Conservation (phyloP, 2,797 vertebrate species). For the Parauchenoglanis punctatus region DNA sequence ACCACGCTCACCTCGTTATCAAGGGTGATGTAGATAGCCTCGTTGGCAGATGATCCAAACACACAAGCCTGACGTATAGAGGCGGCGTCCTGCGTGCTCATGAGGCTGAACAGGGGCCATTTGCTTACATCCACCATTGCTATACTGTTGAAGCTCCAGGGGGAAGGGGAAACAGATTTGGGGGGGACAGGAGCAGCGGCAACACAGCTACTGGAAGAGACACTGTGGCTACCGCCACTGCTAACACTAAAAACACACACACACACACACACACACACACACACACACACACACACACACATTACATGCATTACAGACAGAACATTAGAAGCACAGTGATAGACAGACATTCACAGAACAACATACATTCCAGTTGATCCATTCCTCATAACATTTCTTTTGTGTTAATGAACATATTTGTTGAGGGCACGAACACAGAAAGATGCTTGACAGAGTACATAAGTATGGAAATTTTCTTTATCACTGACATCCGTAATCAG, state of each 20-base stretch:
- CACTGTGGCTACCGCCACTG: constrained; percentile 29
- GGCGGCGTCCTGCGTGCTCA: constrained; percentile 83
- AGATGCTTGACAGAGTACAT: neutral
- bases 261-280: too few relatives aligned
- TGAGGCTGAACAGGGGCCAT: constrained; percentile 94
- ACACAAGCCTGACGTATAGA: constrained; percentile 88
- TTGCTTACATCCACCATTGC: constrained; percentile 93
- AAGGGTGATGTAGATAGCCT: constrained; percentile 88
- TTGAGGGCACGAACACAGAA: neutral
- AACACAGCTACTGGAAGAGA: constrained; percentile 14
- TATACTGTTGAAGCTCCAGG: constrained; percentile 37
- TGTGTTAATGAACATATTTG: neutral
- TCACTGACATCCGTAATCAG: neutral
- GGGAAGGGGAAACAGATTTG: neutral
- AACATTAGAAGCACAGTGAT: neutral
- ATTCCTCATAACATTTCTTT: neutral
- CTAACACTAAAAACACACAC: constrained; percentile 34
- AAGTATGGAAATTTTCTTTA: neutral
- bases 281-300: neutral
- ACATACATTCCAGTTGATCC: neutral
- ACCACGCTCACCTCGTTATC: constrained; percentile 84
- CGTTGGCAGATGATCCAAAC: constrained; percentile 90
- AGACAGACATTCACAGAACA: neutral
- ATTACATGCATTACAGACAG: neutral
- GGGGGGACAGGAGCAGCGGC: constrained; percentile 16